Evolutionary conservation across 2,888 invertebrate genomes (phyloP), one percentile per base, ranked within the genome.

Genomic region (Hypomecis atomaria): DNA sequence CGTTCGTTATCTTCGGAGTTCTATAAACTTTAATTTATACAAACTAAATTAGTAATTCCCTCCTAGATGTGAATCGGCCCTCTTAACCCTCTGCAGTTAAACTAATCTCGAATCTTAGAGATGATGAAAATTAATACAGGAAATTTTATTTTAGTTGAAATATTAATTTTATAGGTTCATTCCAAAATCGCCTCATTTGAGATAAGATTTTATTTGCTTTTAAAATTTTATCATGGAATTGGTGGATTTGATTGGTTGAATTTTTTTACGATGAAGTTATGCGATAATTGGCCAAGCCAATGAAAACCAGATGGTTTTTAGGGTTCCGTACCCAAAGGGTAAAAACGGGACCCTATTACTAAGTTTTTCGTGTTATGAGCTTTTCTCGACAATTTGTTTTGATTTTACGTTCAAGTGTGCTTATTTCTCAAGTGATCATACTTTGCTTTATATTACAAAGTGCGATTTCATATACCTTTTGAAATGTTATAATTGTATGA

Each of bases 11-110:
- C 67, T 71, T 48, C 50, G 56, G 42, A 66, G 61, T 66, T 64
- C 62, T 67, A 69, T 66, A 64, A 66, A 66, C 67, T 62, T 67
- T 66, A 70, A 67, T 68, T 68, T 70, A 69, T 70, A 68, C 70
- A 66, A 49, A 60, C 55, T 59, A 58, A 69, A 62, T 65, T 60
- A 65, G 52, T 65, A 44, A 61, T 57, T 58, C 48, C 45, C 45
- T 45, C 43, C 36, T 33, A 53, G 48, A 65, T 49, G 52, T 23
- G 36, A 42, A 58, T 57, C 49, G 36, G 33, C 38, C 37, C 45
- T 59, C 45, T 59, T 64, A 64, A 64, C 53, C 49, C 13, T 47
- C 45, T 52, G 59, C 43, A 59, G 36, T 59, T 10, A 64, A 64
- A 59, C 45, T 50, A 56, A 59, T 64, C 55, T 64, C 5, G n/a